These are phyloP conservation scores for Acanthis flammea DNA, from an alignment of 2,797 vertebrate species.

Conservation along the genomic window DNA sequence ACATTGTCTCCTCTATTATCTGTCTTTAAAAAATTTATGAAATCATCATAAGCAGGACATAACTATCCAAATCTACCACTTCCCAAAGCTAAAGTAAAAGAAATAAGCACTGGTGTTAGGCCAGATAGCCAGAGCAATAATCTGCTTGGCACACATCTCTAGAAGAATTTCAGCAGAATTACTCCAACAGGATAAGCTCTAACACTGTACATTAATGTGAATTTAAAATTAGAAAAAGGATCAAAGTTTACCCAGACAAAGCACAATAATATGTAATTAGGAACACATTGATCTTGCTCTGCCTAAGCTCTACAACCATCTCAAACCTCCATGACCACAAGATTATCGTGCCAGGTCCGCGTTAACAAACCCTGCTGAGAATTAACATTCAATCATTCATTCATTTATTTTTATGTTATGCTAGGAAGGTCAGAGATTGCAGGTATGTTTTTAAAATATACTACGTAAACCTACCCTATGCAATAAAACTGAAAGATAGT, in stretches of 20 bases:
- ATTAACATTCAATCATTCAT: background rate
- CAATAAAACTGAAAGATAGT: background rate
- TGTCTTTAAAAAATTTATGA: background rate
- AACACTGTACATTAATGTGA: background rate
- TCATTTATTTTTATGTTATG: background rate
- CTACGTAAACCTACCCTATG: background rate
- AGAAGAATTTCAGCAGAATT: background rate
- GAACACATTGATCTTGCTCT: background rate
- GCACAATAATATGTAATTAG: background rate
- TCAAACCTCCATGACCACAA: background rate
- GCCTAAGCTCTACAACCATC: background rate
- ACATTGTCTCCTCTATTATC: background rate
- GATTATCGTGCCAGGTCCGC: fast-evolving
- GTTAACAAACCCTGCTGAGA: background rate
- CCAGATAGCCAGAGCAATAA: background rate
- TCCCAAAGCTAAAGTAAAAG: background rate
- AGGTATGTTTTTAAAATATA: background rate
- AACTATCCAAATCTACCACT: background rate
- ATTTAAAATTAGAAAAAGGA: background rate
- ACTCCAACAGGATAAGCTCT: background rate
- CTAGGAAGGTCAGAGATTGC: background rate
- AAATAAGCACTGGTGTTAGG: background rate
- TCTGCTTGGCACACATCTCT: background rate
- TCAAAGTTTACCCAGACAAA: fast-evolving
- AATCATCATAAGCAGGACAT: background rate